phyloP scores from a whole-genome alignment of 30 jellyfish, hydroid and myxozoan genomes.

The Cassiopea xamachana region DNA sequence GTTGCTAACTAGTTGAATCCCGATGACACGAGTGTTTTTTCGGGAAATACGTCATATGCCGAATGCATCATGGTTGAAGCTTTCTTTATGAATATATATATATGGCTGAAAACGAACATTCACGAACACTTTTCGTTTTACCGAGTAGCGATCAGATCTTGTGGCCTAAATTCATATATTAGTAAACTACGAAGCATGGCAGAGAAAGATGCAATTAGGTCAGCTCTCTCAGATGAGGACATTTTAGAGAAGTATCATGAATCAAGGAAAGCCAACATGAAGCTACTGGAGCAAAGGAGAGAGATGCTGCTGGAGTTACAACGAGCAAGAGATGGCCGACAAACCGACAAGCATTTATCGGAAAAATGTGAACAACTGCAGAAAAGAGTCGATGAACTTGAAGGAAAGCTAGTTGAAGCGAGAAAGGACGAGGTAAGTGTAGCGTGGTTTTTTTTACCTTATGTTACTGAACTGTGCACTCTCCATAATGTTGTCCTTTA shows the following conservation, averaged over 20 bases:
- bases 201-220: neutral
- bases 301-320: slow-evolving; percentile 59
- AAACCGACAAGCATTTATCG: neutral
- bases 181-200: neutral
- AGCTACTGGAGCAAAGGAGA: slow-evolving; percentile 50
- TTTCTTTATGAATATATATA: neutral
- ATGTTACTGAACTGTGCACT: neutral
- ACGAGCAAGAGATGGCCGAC: slow-evolving; percentile 18
- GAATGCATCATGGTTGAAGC: too few relatives aligned
- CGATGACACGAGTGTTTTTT: too few relatives aligned
- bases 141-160: neutral
- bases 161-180: neutral
- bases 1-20: too few relatives aligned
- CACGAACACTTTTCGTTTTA: neutral
- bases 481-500: neutral
- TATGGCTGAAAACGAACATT: neutral
- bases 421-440: neutral
- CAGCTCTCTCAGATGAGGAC: slow-evolving; percentile 13
- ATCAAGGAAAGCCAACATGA: slow-evolving; percentile 44
- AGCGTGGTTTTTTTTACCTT: neutral
- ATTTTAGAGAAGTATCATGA: slow-evolving; percentile 41
- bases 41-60: too few relatives aligned
- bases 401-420: slow-evolving; percentile 1
- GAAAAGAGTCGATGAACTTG: slow-evolving; percentile 33
- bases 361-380: slow-evolving; percentile 27